Evolutionary conservation across 2,113 vertebrate species (phyloP), one percentile per base, ranked within the genome.

Genomic region (Sarotherodon lohbergeri): DNA sequence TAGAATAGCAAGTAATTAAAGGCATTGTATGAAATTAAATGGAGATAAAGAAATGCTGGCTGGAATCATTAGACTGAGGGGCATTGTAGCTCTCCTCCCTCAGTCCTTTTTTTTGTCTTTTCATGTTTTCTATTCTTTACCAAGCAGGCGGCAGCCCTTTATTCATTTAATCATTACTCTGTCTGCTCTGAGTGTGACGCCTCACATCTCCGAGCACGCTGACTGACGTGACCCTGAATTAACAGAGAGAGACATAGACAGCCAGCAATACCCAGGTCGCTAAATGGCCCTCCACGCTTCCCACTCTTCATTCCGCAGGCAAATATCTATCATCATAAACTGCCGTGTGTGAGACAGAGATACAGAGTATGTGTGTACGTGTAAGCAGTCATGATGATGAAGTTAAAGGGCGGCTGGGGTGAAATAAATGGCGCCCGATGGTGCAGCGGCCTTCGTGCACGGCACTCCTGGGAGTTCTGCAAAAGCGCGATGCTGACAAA

Each of bases 191-290:
- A 86, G 82, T 43, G 79, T 29, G 68, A 85, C 50, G 86, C 78
- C 87, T 92, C 88, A 14, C 84, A 5, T 90, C 87, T 83, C 73
- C 5, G 6, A 55, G 6, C 66, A 7, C 13, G 8, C 85, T 83
- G 92, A 94, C 88, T 90, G 94, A 92, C 89, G 61, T 85, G 90
- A 91, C 89, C 93, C 92, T 85, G 91, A 94, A 94, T 94, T 95
- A 93, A 86, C 90, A 4, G 68, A 61, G 82, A 83, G 82, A 48
- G 78, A 55, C 50, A 9, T 63, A 81, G 83, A 39, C 66, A 16
- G 52, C 16, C 39, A 1, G 83, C 36, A 17, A 54, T 36, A 43
- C 50, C 46, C 86, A 12, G 84, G 76, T 34, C 55, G 41, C 83
- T 87, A 81, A 88, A 86, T 48, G 88, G 39, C 36, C 57, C 63